Evolutionary conservation across 2,888 invertebrate genomes (phyloP).

Genomic region (Phragmatobia fuliginosa): DNA sequence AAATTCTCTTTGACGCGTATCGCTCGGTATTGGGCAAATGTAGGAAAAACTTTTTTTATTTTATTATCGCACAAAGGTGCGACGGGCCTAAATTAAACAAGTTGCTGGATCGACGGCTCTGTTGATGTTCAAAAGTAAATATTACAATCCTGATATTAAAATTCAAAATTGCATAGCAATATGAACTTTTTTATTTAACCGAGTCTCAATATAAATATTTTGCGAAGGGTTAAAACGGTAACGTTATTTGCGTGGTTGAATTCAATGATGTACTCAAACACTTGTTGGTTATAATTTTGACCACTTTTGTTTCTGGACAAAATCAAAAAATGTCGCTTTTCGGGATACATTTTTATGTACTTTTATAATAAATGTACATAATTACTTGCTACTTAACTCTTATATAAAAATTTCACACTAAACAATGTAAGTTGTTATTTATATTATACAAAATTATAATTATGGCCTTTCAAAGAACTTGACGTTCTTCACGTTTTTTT

Average conservation of each 20-base stretch:
- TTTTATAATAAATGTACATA: too few species aligned
- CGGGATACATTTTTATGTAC: too few species aligned
- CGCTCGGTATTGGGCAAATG: constrained; percentile 56
- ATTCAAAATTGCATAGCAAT: constrained; percentile 46
- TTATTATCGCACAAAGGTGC: constrained; percentile 71
- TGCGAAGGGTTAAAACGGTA: constrained; percentile 61
- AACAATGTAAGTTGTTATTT: constrained; percentile 25
- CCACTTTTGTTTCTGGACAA: constrained; percentile 13
- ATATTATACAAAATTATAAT: constrained; percentile 19
- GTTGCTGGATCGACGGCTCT: constrained; percentile 50
- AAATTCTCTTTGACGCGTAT: constrained; percentile 60
- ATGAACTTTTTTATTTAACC: constrained; percentile 50
- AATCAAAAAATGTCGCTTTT: constrained; percentile 4
- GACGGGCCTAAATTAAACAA: constrained; percentile 70
- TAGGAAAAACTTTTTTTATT: constrained; percentile 63
- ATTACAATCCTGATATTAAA: constrained; percentile 49
- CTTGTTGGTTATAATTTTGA: constrained; percentile 31
- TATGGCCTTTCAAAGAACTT: neutral
- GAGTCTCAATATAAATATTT: constrained; percentile 67
- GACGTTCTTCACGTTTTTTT: constrained; percentile 32
- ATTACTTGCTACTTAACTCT: neutral
- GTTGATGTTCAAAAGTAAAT: constrained; percentile 51
- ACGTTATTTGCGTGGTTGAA: constrained; percentile 59
- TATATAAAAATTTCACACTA: neutral
- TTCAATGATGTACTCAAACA: constrained; percentile 57